These are phyloP conservation scores for Salticus scenicus DNA, from an alignment of 2,888 invertebrate genomes.

Conservation along the genomic window DNA sequence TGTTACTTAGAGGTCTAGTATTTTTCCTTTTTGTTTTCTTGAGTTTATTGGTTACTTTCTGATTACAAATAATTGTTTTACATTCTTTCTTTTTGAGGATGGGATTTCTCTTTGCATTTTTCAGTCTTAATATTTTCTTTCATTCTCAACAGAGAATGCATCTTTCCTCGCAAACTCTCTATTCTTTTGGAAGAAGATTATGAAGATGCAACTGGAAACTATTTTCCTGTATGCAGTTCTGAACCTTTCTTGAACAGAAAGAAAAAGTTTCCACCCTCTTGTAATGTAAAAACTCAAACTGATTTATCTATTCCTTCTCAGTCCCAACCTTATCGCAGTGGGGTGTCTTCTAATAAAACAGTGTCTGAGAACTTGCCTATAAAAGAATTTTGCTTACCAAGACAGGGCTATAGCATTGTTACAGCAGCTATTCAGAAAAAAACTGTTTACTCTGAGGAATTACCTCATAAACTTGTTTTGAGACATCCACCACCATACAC, in stretches of 20 bases:
- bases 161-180: conserved; percentile 58
- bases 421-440: conserved; percentile 51
- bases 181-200: conserved; percentile 63
- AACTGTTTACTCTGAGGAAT: conserved; percentile 42
- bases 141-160: conserved; percentile 59
- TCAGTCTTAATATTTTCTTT: conserved; percentile 33
- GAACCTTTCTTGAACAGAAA: conserved; percentile 40
- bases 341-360: neutral
- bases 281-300: conserved; percentile 60
- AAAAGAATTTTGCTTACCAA: conserved; percentile 27
- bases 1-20: too few relatives aligned
- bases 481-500: conserved; percentile 61
- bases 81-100: neutral
- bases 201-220: conserved; percentile 57
- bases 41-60: too few relatives aligned
- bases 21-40: neutral
- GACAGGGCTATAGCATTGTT: conserved; percentile 41
- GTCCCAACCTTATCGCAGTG: neutral
- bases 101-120: neutral
- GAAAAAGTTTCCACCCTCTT: conserved; percentile 35
- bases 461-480: conserved; percentile 46
- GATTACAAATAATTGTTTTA: neutral
- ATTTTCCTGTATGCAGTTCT: conserved; percentile 46
- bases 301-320: conserved; percentile 40
- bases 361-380: conserved; percentile 24